Evolutionary conservation across 2,797 vertebrate species (phyloP), one percentile per base, ranked within the genome.

Genomic region (Danio jaintianensis): DNA sequence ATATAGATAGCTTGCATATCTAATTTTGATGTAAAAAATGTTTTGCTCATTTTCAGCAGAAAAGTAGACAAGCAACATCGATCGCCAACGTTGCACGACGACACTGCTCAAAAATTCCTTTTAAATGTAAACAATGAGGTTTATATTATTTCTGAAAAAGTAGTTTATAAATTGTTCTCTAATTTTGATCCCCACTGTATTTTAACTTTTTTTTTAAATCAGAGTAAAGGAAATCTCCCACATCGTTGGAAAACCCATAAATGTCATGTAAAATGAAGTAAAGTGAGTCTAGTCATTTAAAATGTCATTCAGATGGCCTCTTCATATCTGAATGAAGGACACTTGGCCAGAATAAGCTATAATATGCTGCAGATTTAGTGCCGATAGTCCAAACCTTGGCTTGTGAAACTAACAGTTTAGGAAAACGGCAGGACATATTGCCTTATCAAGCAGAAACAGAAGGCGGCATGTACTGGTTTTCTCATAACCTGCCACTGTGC

Each of bases 361-460:
- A 78, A 40, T 56, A 50, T 68, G 13, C 67, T 16, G 10, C 76
- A 59, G 53, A 78, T 58, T 61, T 47, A 61, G 9, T 47, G 76
- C 16, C 0, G 52, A 78, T 40, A 78, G 56, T 68, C 52, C 62
- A 76, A 22, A 55, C 10, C 20, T 76, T 76, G 61, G 18, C 40
- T 45, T 18, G 62, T 45, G 38, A 29, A 20, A 66, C 38, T n/a
- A 22, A 56, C 20, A 63, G n/a, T 64, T 16, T 15, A 70, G 36
- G 9, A 52, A 45, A 75, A 3, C 0, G 4, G 52, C 29, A 75
- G 29, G 20, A 48, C 20, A 61, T 20, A 47, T 18, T 22, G 20
- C 48, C 20, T 50, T 15, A 22, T 68, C 13, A 7, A 68, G 45
- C 45, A 50, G 20, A 68, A 47, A 58, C 52, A 72, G 53, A 73